Conservation (phyloP, 2,113 vertebrate genomes). For the Heptranchias perlo region DNA sequence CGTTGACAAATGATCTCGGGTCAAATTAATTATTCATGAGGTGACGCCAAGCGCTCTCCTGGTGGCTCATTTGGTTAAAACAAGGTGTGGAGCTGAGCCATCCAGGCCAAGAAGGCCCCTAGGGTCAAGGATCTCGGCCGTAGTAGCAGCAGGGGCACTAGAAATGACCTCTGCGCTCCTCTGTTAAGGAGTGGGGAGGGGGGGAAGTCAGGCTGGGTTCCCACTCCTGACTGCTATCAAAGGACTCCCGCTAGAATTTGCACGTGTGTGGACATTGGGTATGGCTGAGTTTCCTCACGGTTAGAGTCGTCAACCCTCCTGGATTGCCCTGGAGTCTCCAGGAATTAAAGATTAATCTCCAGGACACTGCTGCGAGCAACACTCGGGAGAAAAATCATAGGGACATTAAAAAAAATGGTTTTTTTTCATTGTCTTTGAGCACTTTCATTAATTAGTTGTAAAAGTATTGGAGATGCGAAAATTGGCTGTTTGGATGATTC, state of each 20-base stretch:
- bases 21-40: not conserved
- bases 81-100: not conserved
- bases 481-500: too few relatives aligned
- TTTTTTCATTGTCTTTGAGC: too few relatives aligned
- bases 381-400: too few relatives aligned
- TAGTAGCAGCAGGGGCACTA: not conserved
- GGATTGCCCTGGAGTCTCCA: too few relatives aligned
- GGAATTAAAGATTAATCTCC: too few relatives aligned
- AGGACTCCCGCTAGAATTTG: not conserved
- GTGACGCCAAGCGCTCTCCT: not conserved
- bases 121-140: not conserved
- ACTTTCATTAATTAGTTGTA: too few relatives aligned
- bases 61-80: not conserved
- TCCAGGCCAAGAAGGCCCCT: not conserved
- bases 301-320: too few relatives aligned
- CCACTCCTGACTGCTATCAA: not conserved
- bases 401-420: too few relatives aligned
- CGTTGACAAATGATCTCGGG: not conserved
- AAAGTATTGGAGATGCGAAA: too few relatives aligned
- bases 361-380: too few relatives aligned
- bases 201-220: too few relatives aligned
- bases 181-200: not conserved
- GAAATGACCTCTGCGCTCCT: too few relatives aligned
- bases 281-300: not conserved
- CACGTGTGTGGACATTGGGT: not conserved